Base-by-base conservation (phyloP, 1,140 invertebrate species). In the Papilio polytes region DNA sequence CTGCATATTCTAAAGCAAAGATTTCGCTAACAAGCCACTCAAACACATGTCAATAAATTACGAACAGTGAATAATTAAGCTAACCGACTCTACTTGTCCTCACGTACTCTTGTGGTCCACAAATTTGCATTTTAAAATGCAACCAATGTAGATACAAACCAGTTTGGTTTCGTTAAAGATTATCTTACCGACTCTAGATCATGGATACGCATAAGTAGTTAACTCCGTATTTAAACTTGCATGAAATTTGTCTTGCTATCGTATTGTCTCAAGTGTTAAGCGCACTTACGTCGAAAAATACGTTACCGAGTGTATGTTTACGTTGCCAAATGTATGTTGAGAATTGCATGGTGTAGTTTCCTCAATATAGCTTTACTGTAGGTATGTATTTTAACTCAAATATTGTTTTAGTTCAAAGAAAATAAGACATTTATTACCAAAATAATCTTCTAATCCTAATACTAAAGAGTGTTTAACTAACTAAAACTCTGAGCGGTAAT, bases 91-190 rank as follows among this genome's bases (percentile, higher is more conserved):
- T 31, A 8, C 22, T 31, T 31, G 13, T 31, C 63, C 26, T 26
- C 26, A 70, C 26, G 63, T 63, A 70, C 63, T 70, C 26, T 18
- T 18, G 63, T 66, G 63, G 63, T 70, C 31, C 13, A 70, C 63
- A 36, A 31, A 70, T 70, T 70, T 70, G 26, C 63, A 70, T 70
- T 36, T 70, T 70, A 70, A 70, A 70, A 70, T 70, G 63, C 63
- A 70, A 70, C 10, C 63, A 66, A 13, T 26, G 59, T 36, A 8
- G 13, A 31, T 26, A 66, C 13, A 31, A 66, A 66, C 63, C 22
- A 31, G 63, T 66, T 66, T 66, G 12, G 3, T 66, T 66, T 59
- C n/a, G 20, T 63, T 31, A 66, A 31, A 66, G 63, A 66, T 63
- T 31, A 66, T 66, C 63, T 66, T 66, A 66, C 63, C 22, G 22